Evolutionary conservation across 2,113 vertebrate species (phyloP).

Genomic region (Oncorhynchus mykiss): DNA sequence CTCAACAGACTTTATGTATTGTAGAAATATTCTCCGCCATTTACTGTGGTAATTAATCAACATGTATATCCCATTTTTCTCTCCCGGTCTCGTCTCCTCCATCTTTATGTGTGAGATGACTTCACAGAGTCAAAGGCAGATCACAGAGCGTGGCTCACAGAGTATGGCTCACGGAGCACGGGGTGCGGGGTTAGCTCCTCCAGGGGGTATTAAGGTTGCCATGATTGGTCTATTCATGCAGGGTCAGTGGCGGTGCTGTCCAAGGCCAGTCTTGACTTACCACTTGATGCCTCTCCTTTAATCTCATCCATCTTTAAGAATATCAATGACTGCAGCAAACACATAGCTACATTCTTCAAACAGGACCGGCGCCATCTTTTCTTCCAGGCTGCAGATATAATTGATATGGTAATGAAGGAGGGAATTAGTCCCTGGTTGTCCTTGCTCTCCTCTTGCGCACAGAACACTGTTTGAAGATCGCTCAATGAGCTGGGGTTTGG

Average conservation of each 20-base stretch:
- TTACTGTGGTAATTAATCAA: too few relatives aligned
- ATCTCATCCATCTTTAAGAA: conserved; percentile 51
- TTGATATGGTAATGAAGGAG: conserved; percentile 63
- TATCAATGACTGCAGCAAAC: conserved; percentile 50
- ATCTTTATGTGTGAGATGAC: not conserved
- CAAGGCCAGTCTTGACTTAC: conserved; percentile 36
- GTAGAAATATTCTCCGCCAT: too few relatives aligned
- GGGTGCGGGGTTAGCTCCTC: conserved; percentile 3
- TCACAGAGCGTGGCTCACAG: not conserved
- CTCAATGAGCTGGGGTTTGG: not conserved
- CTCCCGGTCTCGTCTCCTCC: too few relatives aligned
- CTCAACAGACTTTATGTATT: too few relatives aligned
- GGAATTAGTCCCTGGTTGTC: conserved; percentile 50
- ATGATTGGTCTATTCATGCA: conserved; percentile 32
- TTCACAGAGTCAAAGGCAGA: not conserved
- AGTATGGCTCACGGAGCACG: not conserved
- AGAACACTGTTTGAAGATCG: conserved; percentile 46
- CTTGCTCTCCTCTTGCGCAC: conserved; percentile 34
- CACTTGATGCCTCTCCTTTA: conserved; percentile 20
- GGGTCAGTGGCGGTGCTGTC: conserved; percentile 31
- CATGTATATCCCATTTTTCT: not conserved
- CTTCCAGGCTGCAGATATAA: conserved; percentile 44
- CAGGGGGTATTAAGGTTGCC: not conserved
- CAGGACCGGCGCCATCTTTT: conserved; percentile 22
- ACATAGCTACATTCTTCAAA: conserved; percentile 45